phyloP scores from a whole-genome alignment of 64 coral and sea anemone species.

The Montipora efflorescens region DNA sequence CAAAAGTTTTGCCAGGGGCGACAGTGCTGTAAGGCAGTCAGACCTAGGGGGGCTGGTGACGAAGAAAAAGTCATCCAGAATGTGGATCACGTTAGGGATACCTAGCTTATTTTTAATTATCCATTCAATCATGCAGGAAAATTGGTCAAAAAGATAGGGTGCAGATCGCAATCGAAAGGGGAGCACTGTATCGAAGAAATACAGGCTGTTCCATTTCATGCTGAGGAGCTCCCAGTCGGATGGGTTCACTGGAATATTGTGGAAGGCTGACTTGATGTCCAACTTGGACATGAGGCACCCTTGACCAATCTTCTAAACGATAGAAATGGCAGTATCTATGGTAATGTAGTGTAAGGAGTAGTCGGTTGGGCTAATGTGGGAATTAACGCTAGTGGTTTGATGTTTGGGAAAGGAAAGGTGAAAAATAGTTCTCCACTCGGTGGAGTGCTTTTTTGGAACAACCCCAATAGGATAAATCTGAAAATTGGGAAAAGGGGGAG shows the following conservation, averaged over 20 bases:
- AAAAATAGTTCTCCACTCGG: conserved; percentile 48
- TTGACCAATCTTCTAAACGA: too few relatives aligned
- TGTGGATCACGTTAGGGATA: conserved; percentile 1
- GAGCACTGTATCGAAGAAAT: background rate
- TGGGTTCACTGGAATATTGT: too few relatives aligned
- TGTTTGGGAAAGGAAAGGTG: background rate
- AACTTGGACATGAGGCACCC: background rate
- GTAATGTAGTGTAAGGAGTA: too few relatives aligned
- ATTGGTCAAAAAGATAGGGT: background rate
- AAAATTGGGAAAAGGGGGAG: conserved; percentile 10
- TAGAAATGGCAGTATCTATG: too few relatives aligned
- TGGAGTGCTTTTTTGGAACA: conserved; percentile 55
- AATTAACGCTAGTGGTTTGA: background rate
- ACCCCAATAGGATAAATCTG: conserved; percentile 34
- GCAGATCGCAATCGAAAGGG: background rate
- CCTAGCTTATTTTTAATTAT: background rate
- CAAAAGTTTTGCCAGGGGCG: background rate
- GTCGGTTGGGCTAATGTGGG: too few relatives aligned
- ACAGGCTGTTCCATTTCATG: too few relatives aligned
- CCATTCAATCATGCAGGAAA: background rate
- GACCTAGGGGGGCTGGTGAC: background rate
- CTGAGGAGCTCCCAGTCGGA: too few relatives aligned
- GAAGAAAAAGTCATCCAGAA: conserved; percentile 32
- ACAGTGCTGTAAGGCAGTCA: background rate
- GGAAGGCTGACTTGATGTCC: too few relatives aligned